Base-by-base conservation (phyloP, 2,113 vertebrate species). In the Setophaga kirtlandii region DNA sequence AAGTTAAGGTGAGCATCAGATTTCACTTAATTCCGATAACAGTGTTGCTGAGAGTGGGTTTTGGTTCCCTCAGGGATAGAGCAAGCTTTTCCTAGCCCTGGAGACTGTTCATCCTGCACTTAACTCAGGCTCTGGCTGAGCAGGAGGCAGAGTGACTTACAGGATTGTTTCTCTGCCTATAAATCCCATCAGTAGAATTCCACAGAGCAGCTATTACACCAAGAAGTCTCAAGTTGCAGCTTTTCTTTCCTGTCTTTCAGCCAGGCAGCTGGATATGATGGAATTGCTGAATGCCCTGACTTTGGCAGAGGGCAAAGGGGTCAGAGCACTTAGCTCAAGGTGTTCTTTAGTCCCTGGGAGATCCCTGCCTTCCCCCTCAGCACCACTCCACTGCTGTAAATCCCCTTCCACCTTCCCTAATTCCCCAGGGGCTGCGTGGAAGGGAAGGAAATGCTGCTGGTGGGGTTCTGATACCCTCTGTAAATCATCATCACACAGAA, bases 121-220 rank as follows among this genome's bases (percentile, higher is more conserved):
- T 92, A 93, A 96, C 90, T 94, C 92, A 89, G 62, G 86, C 74
- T 89, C 88, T 96, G 96, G 83, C 86, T 83, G 90, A 93, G 93
- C 93, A 87, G 13, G 15, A 91, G 88, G 90, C 92, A 94, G 41
- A 83, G 77, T 94, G 95, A 91, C 96, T 94, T 94, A 93, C 46
- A 80, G 85, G 68, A 81, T 95, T 89, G 90, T 93, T 96, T 87
- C 90, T 93, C 83, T 87, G 96, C 88, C 80, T 90, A 84, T 87
- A 78, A 95, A 68, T 86, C 69, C 44, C 80, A 90, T 95, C 95
- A 93, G 95, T 96, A 88, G 85, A 96, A 95, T 96, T 94, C 90
- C 83, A 81, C 75, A 87, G 73, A 89, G 90, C 64, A 30, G 96
- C 94, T 83, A 68, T 95, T 89, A 91, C 73, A 92, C 73, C 76